Percentiles rank a stretch among this genome's conserved stretches.
Evolutionary conservation across 2,113 vertebrate species (phyloP).

Genomic region (Gorilla gorilla): DNA sequence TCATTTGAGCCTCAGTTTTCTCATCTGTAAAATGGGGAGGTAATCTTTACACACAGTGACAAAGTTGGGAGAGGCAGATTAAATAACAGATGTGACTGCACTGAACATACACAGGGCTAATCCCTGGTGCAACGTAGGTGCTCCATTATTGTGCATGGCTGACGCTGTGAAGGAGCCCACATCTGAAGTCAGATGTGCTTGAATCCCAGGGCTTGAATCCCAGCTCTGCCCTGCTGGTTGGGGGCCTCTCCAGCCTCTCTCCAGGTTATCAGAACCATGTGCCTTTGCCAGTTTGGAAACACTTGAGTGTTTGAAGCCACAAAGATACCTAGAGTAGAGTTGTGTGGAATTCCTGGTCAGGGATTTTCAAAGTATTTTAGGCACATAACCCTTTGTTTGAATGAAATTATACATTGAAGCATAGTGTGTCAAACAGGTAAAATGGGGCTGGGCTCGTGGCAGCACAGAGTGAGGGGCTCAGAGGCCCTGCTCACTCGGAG

Average conservation of each 20-base stretch:
- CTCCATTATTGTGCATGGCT: accelerated
- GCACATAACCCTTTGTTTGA: background rate
- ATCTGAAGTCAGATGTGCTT: background rate
- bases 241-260: background rate
- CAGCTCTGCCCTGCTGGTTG: background rate
- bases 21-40: background rate
- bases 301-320: background rate
- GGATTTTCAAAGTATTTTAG: background rate
- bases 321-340: background rate
- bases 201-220: background rate
- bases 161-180: accelerated
- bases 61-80: background rate
- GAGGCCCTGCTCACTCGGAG: background rate
- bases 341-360: background rate
- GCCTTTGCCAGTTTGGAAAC: background rate
- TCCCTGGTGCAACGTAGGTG: background rate
- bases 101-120: background rate
- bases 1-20: background rate
- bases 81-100: background rate
- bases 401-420: background rate
- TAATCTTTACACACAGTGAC: background rate
- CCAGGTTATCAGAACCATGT: background rate
- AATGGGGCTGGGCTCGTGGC: no score
- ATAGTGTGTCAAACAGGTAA: background rate
- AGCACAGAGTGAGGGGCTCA: background rate